Base-by-base conservation (phyloP, 2,113 vertebrate genomes). In the Mormyrus iriodes region DNA sequence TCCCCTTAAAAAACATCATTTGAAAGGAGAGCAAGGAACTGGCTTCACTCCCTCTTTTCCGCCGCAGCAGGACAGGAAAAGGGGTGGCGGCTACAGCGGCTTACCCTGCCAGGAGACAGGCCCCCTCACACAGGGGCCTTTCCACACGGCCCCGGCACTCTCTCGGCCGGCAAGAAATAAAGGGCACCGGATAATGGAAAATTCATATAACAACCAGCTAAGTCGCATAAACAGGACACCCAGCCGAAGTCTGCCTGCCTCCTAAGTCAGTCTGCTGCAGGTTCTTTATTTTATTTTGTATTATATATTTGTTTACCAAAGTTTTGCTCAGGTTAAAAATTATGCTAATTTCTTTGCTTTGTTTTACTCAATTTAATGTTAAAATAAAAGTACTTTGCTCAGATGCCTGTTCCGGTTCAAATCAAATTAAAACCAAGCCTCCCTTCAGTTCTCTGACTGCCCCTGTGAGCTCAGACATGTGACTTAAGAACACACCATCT, bases 1-100 rank as follows among this genome's bases (percentile, higher is more conserved):
- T 91, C 93, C 93, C 91, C 92, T 94, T 94, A 92, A 95, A 90
- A 93, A 48, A 51, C 86, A 93, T 90, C 91, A 90, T 90, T 73
- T 58, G 69, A 86, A 44, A 21, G 65, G 52, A 21, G 73, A 79
- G 42, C 27, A 21, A 27, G 27, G 42, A 24, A 52, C 83, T 19
- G 46, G 89, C 92, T 73, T 19, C 19, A 19, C 13, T 21, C n/a
- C 2, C 35, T 7, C 27, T 35, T 10, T 76, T 39, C n/a, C 31
- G 3, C 19, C 27, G 12, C 73, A 7, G 13, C 35, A 19, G 49
- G 69, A 88, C 4, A 3, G 42, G 82, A 48, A 84, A 84, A 24
- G 39, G 82, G 39, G 82, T 3, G 51, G 31, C 10, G 3, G 51
- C 51, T 31, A 17, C 21, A 10, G 9, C 1, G 24, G 17, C 31